Conservation (phyloP, 1,140 invertebrate species). For the Sesamia nonagrioides region DNA sequence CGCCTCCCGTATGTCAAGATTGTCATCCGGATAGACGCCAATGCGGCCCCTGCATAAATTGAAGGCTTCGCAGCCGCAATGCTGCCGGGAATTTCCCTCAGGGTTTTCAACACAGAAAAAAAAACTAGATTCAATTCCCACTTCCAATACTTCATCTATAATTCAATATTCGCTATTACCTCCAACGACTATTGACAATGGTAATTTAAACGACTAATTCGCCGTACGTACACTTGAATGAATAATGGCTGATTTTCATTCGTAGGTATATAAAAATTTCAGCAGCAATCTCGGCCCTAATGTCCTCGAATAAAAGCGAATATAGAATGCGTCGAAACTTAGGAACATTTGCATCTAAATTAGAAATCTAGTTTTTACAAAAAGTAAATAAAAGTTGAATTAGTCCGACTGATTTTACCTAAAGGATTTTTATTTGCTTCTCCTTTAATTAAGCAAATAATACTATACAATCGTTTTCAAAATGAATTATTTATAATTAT, state of each 20-base stretch:
- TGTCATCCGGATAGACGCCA: conserved; percentile 76
- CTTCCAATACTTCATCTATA: conserved; percentile 76
- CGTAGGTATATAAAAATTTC: conserved; percentile 49
- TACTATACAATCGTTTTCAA: conserved; percentile 1
- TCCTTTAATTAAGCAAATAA: conserved; percentile 28
- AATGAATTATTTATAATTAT: too few species aligned
- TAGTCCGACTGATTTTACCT: conserved; percentile 7
- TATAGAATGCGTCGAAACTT: conserved; percentile 46
- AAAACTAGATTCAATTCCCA: conserved; percentile 74
- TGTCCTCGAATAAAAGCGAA: conserved; percentile 39
- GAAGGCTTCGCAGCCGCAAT: conserved; percentile 75
- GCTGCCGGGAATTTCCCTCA: conserved; percentile 77
- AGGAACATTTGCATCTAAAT: conserved; percentile 48
- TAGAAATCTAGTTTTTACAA: conserved; percentile 40
- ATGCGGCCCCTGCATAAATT: conserved; percentile 80
- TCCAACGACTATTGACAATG: conserved; percentile 66
- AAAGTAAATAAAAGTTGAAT: conserved; percentile 38
- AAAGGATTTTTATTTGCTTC: conserved; percentile 7
- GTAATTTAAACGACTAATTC: conserved; percentile 68
- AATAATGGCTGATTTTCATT: conserved; percentile 50
- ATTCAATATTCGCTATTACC: conserved; percentile 77
- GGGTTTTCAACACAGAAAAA: conserved; percentile 72
- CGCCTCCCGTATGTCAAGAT: conserved; percentile 70
- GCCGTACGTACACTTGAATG: conserved; percentile 54
- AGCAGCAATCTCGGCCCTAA: conserved; percentile 41